Evolutionary conservation across 2,888 invertebrate genomes (phyloP), one percentile per base, ranked within the genome.

Genomic region (Drosophila pseudotalamancana): DNA sequence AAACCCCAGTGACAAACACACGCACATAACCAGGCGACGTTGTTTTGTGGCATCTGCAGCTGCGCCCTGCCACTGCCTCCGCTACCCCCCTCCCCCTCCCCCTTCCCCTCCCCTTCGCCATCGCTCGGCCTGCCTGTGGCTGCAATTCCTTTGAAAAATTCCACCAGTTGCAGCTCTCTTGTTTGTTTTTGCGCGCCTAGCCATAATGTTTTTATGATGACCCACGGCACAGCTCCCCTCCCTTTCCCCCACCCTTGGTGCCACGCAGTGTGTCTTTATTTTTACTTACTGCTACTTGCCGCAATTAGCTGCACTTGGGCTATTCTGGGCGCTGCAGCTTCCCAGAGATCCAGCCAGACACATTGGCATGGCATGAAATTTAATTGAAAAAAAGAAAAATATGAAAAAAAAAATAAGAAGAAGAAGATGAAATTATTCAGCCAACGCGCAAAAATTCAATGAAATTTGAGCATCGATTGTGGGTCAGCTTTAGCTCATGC

Each of bases 121-220:
- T 19, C 34, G 14, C 23, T n/a, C 21, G 34, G 31, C 23, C 34
- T 29, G 35, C 18, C 49, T 39, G 40, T 72, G 45, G 21, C 45
- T 63, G 85, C 74, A 81, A 77, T 84, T 84, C 83, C 70, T 80
- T 77, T 72, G 85, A 84, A 84, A 87, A 87, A 88, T 77, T 76
- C 87, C 85, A 81, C 79, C 76, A 79, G 79, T 87, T 86, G 75
- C 75, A 60, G 50, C 57, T 67, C 57, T 67, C 75, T 80, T 85
- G 69, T 78, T 87, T 74, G 86, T 67, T 66, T 69, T 65, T 69
- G 57, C 62, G 57, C 56, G 70, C 64, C 67, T 77, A 53, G 65
- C 72, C 84, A 83, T 87, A 88, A 87, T 87, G 87, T 71, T 87
- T 87, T 85, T 88, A 83, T 83, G 82, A 83, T 83, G 88, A 83